phyloP scores from a whole-genome alignment of 2,888 invertebrate species.

The Julus scanicus region DNA sequence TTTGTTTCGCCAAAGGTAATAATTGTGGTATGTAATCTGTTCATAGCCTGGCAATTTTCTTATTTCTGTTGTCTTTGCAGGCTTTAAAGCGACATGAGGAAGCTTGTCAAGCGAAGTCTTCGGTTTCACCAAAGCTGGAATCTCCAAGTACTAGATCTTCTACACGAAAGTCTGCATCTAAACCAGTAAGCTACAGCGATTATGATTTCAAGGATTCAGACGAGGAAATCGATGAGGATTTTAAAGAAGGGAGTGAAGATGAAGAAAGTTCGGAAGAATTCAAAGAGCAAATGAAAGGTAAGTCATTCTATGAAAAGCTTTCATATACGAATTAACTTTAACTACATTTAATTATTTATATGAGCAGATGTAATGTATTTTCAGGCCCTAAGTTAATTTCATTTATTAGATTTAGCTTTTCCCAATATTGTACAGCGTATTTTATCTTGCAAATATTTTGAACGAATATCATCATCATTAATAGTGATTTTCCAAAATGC shows the following conservation, averaged over 20 bases:
- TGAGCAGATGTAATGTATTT: too few relatives aligned
- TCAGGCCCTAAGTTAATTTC: too few relatives aligned
- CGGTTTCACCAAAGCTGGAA: too few relatives aligned
- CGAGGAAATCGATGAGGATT: conserved; percentile 2
- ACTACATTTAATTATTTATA: too few relatives aligned
- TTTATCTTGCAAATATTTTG: background rate
- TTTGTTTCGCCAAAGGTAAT: conserved; percentile 35
- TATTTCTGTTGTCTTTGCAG: background rate
- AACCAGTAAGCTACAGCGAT: conserved; percentile 44
- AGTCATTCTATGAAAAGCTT: background rate
- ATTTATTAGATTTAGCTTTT: too few relatives aligned
- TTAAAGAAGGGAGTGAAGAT: background rate
- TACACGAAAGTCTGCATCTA: conserved; percentile 19
- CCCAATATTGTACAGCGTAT: background rate
- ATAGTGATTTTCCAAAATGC: too few relatives aligned
- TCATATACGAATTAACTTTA: too few relatives aligned
- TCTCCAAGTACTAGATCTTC: conserved; percentile 14
- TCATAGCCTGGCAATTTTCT: background rate
- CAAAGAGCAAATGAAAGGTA: conserved; percentile 54
- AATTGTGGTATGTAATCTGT: background rate
- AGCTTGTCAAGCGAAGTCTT: background rate
- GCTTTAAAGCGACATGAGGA: conserved; percentile 49
- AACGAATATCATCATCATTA: background rate
- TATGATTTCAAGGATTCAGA: conserved; percentile 43
- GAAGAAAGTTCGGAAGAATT: conserved; percentile 34